phyloP scores from a whole-genome alignment of 1,140 invertebrate genomes.

The Paramacrobiotus metropolitanus region DNA sequence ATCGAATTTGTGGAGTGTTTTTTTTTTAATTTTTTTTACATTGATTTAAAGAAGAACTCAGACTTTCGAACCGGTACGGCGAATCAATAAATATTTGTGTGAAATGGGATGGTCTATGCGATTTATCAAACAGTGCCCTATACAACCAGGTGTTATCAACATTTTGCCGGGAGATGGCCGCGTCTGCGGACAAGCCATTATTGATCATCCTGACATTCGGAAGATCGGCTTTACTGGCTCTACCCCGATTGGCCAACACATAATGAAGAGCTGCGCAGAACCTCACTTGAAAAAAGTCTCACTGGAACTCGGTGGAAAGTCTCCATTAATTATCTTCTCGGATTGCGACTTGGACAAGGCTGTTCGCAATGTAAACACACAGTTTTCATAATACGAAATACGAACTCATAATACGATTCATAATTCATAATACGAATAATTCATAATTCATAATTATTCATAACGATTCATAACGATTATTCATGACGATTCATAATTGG shows the following conservation, averaged over 20 bases:
- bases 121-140: too few relatives aligned
- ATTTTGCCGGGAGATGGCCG: slow-evolving; percentile 55
- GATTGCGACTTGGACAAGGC: slow-evolving; percentile 82
- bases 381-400: neutral
- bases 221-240: slow-evolving; percentile 88
- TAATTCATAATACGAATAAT: too few relatives aligned
- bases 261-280: slow-evolving; percentile 60
- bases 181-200: slow-evolving; percentile 54
- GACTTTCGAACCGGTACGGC: too few relatives aligned
- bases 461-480: too few relatives aligned
- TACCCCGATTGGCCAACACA: slow-evolving; percentile 56
- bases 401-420: too few relatives aligned
- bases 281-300: slow-evolving; percentile 79
- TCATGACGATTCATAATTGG: too few relatives aligned
- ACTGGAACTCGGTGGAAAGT: slow-evolving; percentile 79
- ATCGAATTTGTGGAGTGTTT: too few relatives aligned
- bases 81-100: too few relatives aligned
- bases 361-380: slow-evolving; percentile 46
- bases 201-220: slow-evolving; percentile 51
- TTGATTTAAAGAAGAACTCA: too few relatives aligned
- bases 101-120: too few relatives aligned
- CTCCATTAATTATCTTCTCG: slow-evolving; percentile 69
- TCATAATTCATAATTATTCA: too few relatives aligned
- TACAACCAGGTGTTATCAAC: slow-evolving; percentile 86
- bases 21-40: too few relatives aligned